Base-by-base conservation (phyloP, 2,888 invertebrate genomes). In the Leptopilina myrica region DNA sequence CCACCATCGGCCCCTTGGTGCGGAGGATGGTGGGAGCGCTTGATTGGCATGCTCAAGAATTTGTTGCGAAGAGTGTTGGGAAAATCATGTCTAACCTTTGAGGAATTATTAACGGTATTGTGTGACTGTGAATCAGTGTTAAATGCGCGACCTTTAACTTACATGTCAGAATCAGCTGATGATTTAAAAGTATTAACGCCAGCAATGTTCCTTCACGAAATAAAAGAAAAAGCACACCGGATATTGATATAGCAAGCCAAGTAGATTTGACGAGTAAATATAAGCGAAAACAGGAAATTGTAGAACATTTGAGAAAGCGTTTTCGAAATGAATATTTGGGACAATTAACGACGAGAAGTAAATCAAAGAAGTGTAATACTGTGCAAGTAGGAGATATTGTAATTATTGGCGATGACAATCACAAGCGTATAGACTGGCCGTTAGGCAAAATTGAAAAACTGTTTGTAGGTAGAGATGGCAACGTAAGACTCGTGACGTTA, bases 21-120 rank as follows among this genome's bases (percentile, higher is more conserved):
- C 91, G 92, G 92, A 73, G 92, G 92, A 64, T 90, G 89, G 83
- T 92, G 90, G 87, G 92, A 92, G 83, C 83, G 92, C 20, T 81
- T 92, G 5, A 85, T 92, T 12, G 86, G 89, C 9, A 75, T 90
- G 8, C 59, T 92, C 6, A 92, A 93, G 81, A 78, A 80, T 12
- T 76, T 91, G 11, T 78, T 92, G 15, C 78, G 88, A 14, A 85
- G 87, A 76, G 84, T 89, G 8, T 80, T 92, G 2, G 90, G 92
- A 11, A 86, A 85, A 64, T 84, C 88, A 5, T 85, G 85, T 75
- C 81, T 91, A 8, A 78, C 43, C 5, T 83, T 83, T 66, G 87
- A 88, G 69, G 86, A 90, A 76, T 78, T 91, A 73, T n/a, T 26
- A 14, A 90, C 89, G 0, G 78, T 87, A 0, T 56, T 90, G 6